Evolutionary conservation across 2,888 invertebrate species (phyloP).

Genomic region (Pyrochroa serraticornis): DNA sequence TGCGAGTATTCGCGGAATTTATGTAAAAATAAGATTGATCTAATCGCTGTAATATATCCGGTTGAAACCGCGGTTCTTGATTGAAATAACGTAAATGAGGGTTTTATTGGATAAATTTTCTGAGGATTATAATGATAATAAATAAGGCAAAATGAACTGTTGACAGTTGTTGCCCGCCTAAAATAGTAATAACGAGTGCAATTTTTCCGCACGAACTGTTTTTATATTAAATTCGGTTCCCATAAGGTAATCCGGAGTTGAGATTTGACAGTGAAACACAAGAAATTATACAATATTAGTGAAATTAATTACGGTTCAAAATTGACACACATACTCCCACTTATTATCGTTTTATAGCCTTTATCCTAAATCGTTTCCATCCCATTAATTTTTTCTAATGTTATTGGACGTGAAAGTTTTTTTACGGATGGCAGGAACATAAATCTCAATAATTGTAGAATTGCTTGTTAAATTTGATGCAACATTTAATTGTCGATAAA

Average conservation of each 20-base stretch:
- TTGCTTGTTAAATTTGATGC: background rate
- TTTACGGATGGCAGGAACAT: background rate
- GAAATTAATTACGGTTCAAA: slow-evolving; percentile 15
- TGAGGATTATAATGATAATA: too few species aligned
- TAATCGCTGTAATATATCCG: slow-evolving; percentile 5
- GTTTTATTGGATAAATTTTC: background rate
- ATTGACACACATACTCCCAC: slow-evolving; percentile 1
- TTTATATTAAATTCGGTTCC: slow-evolving; percentile 6
- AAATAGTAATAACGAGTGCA: background rate
- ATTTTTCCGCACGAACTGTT: slow-evolving; percentile 12
- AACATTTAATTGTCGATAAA: background rate
- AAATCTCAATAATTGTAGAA: slow-evolving; percentile 3
- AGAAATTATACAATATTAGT: slow-evolving; percentile 7
- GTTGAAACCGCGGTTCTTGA: background rate
- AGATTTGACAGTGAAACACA: background rate
- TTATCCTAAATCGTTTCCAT: background rate
- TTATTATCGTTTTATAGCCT: background rate
- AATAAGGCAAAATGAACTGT: too few species aligned
- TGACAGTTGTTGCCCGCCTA: too few species aligned
- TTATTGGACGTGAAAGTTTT: slow-evolving; percentile 5
- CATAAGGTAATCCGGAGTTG: background rate
- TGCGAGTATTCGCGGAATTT: background rate
- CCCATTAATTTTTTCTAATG: slow-evolving; percentile 4
- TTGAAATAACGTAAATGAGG: background rate
- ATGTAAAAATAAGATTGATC: slow-evolving; percentile 7